These are phyloP conservation scores for Camponotus fellah DNA, from an alignment of 2,888 invertebrate genomes.

Conservation along the genomic window DNA sequence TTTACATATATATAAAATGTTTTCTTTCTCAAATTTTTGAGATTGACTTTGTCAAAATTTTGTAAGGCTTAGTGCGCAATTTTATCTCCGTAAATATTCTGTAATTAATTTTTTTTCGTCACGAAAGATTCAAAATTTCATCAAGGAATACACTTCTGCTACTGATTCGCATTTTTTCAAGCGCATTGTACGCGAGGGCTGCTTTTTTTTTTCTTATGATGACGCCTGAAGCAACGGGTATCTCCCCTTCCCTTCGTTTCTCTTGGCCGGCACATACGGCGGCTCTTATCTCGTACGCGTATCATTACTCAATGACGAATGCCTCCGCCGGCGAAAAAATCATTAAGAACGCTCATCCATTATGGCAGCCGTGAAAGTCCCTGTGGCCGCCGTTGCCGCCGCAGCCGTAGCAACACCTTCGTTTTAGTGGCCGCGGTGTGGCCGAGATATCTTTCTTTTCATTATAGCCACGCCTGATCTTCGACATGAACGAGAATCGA, in stretches of 20 bases:
- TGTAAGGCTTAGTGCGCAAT: not conserved
- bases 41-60: not conserved
- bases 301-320: conserved; percentile 81
- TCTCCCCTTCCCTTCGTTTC: conserved; percentile 23
- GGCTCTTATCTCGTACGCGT: conserved; percentile 78
- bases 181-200: conserved; percentile 35
- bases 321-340: conserved; percentile 77
- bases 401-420: conserved; percentile 57
- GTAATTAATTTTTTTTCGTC: conserved; percentile 8
- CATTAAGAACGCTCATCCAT: conserved; percentile 81
- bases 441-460: conserved; percentile 76
- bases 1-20: not conserved
- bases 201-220: conserved; percentile 52
- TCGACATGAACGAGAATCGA: conserved; percentile 69
- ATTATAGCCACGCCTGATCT: conserved; percentile 68
- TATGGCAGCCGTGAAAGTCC: conserved; percentile 71
- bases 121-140: conserved; percentile 14
- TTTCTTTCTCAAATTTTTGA: not conserved
- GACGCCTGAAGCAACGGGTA: conserved; percentile 71
- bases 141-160: conserved; percentile 3
- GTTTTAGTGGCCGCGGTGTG: conserved; percentile 70
- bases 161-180: conserved; percentile 30
- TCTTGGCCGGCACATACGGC: conserved; percentile 52
- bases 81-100: not conserved
- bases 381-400: conserved; percentile 65